Conservation (phyloP, 37 sponge, comb jelly and placozoan genomes). For the Ianthella basta region DNA sequence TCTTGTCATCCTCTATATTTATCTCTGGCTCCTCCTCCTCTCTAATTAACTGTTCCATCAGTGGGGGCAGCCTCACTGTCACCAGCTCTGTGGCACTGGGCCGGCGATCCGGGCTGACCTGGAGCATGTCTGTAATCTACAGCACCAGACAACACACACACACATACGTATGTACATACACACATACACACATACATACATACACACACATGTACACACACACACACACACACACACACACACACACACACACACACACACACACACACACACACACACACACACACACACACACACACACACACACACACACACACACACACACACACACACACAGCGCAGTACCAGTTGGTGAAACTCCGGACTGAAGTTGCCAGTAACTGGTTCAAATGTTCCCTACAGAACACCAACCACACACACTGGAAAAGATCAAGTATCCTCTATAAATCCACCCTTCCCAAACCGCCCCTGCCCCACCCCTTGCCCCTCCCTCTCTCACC, state of each 20-base stretch:
- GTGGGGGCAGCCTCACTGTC: constrained; percentile 34
- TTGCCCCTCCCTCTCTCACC: too few relatives aligned
- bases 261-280: constrained; percentile 3
- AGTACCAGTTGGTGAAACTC: too few relatives aligned
- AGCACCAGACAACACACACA: not conserved
- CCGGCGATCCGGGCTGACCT: constrained; percentile 68
- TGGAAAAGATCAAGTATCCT: too few relatives aligned
- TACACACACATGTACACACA: constrained; percentile 11
- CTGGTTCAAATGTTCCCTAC: too few relatives aligned
- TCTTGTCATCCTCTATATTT: constrained; percentile 11
- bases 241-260: constrained; percentile 31
- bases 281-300: too few relatives aligned
- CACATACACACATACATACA: not conserved
- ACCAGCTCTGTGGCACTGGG: constrained; percentile 72
- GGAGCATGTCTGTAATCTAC: constrained; percentile 70
- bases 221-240: constrained; percentile 29
- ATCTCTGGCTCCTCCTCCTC: constrained; percentile 32
- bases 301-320: too few relatives aligned
- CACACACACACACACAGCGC: too few relatives aligned
- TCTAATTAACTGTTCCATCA: constrained; percentile 32
- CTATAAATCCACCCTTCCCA: too few relatives aligned
- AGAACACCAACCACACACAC: too few relatives aligned
- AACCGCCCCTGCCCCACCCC: not conserved
- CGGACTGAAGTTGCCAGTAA: too few relatives aligned
- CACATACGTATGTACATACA: not conserved